Percentiles rank a stretch among this genome's conserved stretches.
Conservation (phyloP, 2,888 invertebrate genomes). For the Drosophila picticornis region DNA sequence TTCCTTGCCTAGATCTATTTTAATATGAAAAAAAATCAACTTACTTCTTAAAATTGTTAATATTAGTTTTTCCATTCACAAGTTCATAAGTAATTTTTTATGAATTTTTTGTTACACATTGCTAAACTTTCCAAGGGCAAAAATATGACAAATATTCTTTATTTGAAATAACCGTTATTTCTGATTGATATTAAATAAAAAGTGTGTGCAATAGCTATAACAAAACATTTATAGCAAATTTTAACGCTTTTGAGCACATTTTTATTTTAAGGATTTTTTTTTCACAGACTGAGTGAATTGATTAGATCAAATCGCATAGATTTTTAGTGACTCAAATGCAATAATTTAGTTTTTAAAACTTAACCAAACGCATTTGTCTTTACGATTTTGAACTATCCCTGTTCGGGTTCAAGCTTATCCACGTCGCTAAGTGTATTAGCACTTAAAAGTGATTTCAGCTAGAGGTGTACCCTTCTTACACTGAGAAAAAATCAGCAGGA, state of each 20-base stretch:
- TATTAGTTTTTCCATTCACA: too few species aligned
- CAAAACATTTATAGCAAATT: not conserved
- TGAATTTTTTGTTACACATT: too few species aligned
- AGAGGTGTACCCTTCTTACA: conserved; percentile 13
- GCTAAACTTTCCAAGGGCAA: not conserved
- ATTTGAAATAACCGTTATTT: not conserved
- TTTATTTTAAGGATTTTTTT: not conserved
- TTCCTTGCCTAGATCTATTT: too few species aligned
- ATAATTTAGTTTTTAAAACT: not conserved
- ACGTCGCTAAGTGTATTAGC: conserved; percentile 36
- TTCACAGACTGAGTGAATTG: not conserved
- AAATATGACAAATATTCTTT: not conserved
- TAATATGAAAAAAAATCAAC: not conserved
- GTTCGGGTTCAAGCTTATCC: not conserved
- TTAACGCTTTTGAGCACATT: not conserved
- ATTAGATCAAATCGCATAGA: conserved; percentile 3
- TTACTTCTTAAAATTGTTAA: not conserved
- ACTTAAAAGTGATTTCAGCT: conserved; percentile 26
- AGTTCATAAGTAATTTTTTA: too few species aligned
- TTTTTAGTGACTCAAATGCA: not conserved
- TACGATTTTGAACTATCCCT: not conserved
- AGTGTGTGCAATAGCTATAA: not conserved
- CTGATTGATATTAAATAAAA: not conserved
- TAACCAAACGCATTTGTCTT: not conserved
- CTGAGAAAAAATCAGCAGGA: not conserved